These are phyloP conservation scores for Hydroisotoma schaefferi DNA, from an alignment of 2,888 invertebrate genomes.

Conservation along the genomic window DNA sequence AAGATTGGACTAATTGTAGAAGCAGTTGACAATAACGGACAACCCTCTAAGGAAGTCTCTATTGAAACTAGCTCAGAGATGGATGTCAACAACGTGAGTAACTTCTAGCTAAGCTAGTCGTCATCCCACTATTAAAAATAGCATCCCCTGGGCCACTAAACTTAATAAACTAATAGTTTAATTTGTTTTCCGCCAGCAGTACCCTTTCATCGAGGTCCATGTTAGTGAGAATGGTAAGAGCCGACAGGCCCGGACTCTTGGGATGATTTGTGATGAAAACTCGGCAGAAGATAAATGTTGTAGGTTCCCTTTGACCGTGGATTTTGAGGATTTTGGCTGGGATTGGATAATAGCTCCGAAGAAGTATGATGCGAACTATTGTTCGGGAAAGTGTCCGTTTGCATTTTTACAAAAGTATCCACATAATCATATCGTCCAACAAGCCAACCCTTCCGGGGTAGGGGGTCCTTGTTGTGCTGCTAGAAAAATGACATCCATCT, in stretches of 20 bases:
- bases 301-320: slow-evolving; percentile 85
- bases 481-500: slow-evolving; percentile 78
- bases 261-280: slow-evolving; percentile 78
- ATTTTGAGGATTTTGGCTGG: slow-evolving; percentile 94
- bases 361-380: slow-evolving; percentile 91
- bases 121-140: no score
- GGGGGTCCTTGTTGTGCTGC: slow-evolving; percentile 88
- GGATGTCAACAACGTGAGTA: slow-evolving; percentile 46
- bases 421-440: slow-evolving; percentile 81
- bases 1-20: slow-evolving; percentile 46
- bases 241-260: slow-evolving; percentile 71
- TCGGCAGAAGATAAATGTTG: slow-evolving; percentile 83
- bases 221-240: slow-evolving; percentile 58
- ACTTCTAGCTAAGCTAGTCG: background rate
- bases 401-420: slow-evolving; percentile 81
- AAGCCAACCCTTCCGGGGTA: slow-evolving; percentile 70
- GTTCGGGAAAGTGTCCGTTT: slow-evolving; percentile 89
- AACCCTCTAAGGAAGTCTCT: slow-evolving; percentile 38
- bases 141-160: no score
- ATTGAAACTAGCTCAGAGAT: slow-evolving; percentile 39
- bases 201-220: slow-evolving; percentile 61
- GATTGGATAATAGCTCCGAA: slow-evolving; percentile 97
- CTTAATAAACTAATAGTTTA: no score
- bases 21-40: slow-evolving; percentile 39
- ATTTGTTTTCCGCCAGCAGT: slow-evolving; percentile 51